Base-by-base conservation (phyloP, 2,888 invertebrate species). In the Lycocerus yunnanus region DNA sequence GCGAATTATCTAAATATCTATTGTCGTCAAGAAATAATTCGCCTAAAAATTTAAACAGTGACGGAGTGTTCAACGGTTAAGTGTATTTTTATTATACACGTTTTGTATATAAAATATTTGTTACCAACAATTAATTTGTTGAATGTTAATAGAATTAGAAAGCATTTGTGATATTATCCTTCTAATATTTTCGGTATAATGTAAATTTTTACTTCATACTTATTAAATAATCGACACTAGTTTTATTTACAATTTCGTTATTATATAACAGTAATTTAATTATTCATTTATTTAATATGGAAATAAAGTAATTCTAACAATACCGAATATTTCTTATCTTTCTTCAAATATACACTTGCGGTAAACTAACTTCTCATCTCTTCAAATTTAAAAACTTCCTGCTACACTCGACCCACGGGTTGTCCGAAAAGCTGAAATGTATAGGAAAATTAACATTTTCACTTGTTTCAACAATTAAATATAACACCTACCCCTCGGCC, bases 1-100 rank as follows among this genome's bases (percentile, higher is more conserved):
- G 88, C 86, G 90, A 90, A 87, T 82, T 87, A 58, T 86, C 85
- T 27, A 85, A 86, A 77, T 86, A 86, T 81, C 80, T 86, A 67
- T 80, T 85, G 66, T 78, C 85, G 60, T 78, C 85, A 61, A 77
- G 63, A 76, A 78, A 69, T 77, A 71, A 79, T 65, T 78, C 80
- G 15, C 78, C 80, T 69, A 80, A 79, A 60, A 66, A 78, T 27
- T 77, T 80, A 43, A 79, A 76, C 60, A 78, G 75, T 73, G 76
- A 78, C 72, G 79, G 76, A 63, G 75, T 80, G 59, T 78, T 80
- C 69, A 78, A 80, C 73, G 78, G 78, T 71, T 79, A 80, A 77
- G 20, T 21, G 58, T 27, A 60, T 58, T 69, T 72, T 63, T 14
- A 60, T 66, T 43, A 69, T 61, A 72, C 70, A 18, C 59, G 15